phyloP scores from a whole-genome alignment of 1,140 invertebrate genomes.

The Rhynchophorus ferrugineus region DNA sequence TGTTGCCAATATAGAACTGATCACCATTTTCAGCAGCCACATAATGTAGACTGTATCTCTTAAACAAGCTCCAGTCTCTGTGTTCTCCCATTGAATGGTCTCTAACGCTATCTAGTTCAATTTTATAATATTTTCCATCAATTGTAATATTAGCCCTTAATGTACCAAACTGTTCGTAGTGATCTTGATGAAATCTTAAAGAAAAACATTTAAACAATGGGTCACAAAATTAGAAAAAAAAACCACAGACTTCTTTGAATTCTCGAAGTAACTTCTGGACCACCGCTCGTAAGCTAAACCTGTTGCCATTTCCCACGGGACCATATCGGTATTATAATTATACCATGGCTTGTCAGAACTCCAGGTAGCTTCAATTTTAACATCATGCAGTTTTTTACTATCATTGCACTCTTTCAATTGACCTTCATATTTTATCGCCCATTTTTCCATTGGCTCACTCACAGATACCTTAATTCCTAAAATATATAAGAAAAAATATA shows the following conservation, averaged over 20 bases:
- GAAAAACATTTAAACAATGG: too few relatives aligned
- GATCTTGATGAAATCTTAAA: slow-evolving; percentile 60
- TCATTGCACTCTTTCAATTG: slow-evolving; percentile 49
- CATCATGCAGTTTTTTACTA: slow-evolving; percentile 28
- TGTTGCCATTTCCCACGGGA: slow-evolving; percentile 48
- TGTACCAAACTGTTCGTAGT: slow-evolving; percentile 63
- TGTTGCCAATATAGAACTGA: slow-evolving; percentile 52
- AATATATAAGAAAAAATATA: slow-evolving; percentile 1
- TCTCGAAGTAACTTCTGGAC: slow-evolving; percentile 57
- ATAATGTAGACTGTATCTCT: slow-evolving; percentile 62
- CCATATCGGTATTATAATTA: slow-evolving; percentile 60
- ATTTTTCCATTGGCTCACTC: slow-evolving; percentile 50
- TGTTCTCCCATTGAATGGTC: slow-evolving; percentile 51
- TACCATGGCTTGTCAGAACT: slow-evolving; percentile 46
- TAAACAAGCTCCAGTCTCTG: slow-evolving; percentile 59
- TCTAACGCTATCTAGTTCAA: slow-evolving; percentile 48
- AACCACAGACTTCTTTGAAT: slow-evolving; percentile 49
- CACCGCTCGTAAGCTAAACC: slow-evolving; percentile 58
- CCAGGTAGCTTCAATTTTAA: slow-evolving; percentile 47
- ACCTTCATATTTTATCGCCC: slow-evolving; percentile 55
- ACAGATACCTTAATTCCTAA: slow-evolving; percentile 41
- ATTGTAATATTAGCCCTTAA: slow-evolving; percentile 46
- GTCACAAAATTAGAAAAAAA: background rate
- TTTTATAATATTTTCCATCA: slow-evolving; percentile 42
- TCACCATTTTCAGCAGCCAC: slow-evolving; percentile 58